Evolutionary conservation across 2,113 vertebrate species (phyloP).

Genomic region (Pundamilia nyererei): DNA sequence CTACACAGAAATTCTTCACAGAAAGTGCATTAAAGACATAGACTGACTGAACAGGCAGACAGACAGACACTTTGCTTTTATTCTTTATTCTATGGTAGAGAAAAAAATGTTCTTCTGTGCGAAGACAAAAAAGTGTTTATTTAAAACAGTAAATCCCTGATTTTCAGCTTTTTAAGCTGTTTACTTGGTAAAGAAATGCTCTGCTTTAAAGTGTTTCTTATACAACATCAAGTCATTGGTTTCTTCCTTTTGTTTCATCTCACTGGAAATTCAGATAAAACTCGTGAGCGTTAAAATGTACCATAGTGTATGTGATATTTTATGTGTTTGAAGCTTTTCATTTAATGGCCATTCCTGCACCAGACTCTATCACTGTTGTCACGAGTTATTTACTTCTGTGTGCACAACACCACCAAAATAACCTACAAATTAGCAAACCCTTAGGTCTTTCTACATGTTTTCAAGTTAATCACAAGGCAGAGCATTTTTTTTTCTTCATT

Average conservation of each 20-base stretch:
- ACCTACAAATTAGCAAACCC: neutral
- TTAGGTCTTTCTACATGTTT: neutral
- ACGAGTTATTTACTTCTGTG: neutral
- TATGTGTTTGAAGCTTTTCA: neutral
- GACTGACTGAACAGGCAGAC: neutral
- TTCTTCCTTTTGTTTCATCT: neutral
- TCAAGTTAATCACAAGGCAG: neutral
- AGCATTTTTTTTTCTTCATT: neutral
- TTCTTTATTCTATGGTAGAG: neutral
- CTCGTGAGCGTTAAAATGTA: neutral
- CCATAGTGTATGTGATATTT: neutral
- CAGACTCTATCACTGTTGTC: neutral
- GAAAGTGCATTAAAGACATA: slow-evolving; percentile 1
- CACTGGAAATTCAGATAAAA: neutral
- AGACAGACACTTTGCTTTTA: neutral
- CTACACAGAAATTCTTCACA: slow-evolving; percentile 1
- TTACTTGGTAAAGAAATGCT: neutral
- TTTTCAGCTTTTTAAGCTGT: neutral
- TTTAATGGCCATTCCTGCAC: slow-evolving; percentile 3
- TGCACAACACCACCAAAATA: neutral
- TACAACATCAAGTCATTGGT: neutral
- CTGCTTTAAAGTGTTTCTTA: neutral
- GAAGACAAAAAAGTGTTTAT: neutral
- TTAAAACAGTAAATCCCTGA: neutral
- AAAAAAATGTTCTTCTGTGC: neutral